These are phyloP conservation scores for Seira sanloemensis DNA, from an alignment of 2,888 invertebrate genomes.

Conservation along the genomic window DNA sequence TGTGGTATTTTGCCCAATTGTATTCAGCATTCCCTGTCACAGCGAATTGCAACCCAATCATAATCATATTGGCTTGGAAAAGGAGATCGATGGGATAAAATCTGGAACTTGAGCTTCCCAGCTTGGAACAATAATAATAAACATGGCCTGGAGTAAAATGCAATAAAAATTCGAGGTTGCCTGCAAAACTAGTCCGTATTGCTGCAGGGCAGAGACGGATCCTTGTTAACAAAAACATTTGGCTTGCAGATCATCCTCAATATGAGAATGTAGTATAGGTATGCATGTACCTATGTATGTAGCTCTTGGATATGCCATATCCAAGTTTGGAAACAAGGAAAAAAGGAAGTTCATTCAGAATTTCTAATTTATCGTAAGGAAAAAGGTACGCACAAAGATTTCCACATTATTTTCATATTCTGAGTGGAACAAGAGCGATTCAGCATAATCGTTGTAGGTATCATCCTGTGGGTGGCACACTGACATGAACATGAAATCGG, in stretches of 20 bases:
- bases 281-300: too few species aligned
- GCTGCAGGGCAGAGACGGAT: background rate
- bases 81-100: background rate
- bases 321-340: background rate
- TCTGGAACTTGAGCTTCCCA: background rate
- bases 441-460: too few species aligned
- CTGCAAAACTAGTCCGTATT: background rate
- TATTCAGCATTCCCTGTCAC: background rate
- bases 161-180: background rate
- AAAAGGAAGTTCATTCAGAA: background rate
- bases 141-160: background rate
- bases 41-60: background rate
- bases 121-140: background rate
- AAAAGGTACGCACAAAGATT: background rate
- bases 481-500: too few species aligned
- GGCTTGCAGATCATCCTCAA: constrained; percentile 30
- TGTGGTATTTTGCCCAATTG: background rate
- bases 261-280: too few species aligned
- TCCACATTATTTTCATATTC: background rate
- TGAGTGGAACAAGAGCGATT: background rate
- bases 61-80: background rate
- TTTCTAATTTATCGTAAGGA: background rate
- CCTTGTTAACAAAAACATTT: constrained; percentile 13
- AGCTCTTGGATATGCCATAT: background rate
- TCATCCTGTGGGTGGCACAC: too few species aligned